Evolutionary conservation across 2,113 vertebrate species (phyloP).

Genomic region (Zosterops borbonicus): DNA sequence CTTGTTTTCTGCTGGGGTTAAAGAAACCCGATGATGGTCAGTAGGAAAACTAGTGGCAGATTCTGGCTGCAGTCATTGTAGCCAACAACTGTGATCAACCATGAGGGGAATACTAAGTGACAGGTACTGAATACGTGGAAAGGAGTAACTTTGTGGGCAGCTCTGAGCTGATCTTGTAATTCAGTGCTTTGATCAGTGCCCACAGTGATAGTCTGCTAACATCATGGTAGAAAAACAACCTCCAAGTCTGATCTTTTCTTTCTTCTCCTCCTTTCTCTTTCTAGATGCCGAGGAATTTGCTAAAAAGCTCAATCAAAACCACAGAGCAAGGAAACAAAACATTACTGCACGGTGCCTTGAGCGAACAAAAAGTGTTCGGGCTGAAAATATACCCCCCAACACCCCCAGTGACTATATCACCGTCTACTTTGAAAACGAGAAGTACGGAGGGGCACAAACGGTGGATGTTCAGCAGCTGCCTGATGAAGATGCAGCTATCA

Average conservation of each 20-base stretch:
- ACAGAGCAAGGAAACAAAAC: constrained; percentile 51
- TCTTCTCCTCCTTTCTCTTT: background rate
- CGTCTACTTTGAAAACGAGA: constrained; percentile 82
- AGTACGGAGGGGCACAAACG: constrained; percentile 67
- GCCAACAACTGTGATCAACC: background rate
- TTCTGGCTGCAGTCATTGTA: background rate
- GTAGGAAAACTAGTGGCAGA: background rate
- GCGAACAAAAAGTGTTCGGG: constrained; percentile 69
- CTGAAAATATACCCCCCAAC: constrained; percentile 77
- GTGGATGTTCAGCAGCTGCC: constrained; percentile 51
- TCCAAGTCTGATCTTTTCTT: background rate
- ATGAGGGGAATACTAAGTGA: background rate
- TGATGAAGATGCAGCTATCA: constrained; percentile 76
- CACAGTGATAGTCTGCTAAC: background rate
- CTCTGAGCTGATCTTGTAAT: background rate
- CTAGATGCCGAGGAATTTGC: constrained; percentile 75
- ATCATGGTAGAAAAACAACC: background rate
- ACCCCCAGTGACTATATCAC: constrained; percentile 55
- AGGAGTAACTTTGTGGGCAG: background rate
- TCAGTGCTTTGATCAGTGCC: background rate
- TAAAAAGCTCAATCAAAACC: constrained; percentile 57
- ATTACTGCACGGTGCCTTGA: constrained; percentile 78
- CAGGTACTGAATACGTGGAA: background rate
- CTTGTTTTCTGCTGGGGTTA: background rate
- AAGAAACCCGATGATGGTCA: background rate